phyloP scores from a whole-genome alignment of 23 tunicate genomes.

The Styela clava region DNA sequence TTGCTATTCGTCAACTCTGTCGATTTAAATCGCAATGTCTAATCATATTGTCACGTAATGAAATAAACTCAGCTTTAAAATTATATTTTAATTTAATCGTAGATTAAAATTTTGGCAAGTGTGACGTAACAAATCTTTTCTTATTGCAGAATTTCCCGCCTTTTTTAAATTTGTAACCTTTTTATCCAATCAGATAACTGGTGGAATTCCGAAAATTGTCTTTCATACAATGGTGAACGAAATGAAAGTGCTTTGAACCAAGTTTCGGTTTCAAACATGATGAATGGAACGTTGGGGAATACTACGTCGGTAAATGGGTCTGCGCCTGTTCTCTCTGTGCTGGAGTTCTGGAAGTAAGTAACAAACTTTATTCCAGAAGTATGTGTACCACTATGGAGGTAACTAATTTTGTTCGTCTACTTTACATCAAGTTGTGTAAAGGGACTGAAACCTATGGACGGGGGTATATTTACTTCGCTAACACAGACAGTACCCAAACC shows the following conservation, averaged over 20 bases:
- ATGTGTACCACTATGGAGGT: too few relatives aligned
- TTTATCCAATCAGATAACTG: slow-evolving; percentile 49
- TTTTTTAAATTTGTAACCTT: slow-evolving; percentile 11
- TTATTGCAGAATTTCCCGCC: slow-evolving; percentile 15
- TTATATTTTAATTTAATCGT: too few relatives aligned
- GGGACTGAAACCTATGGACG: too few relatives aligned
- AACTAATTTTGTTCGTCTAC: too few relatives aligned
- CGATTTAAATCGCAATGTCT: too few relatives aligned
- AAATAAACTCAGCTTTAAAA: too few relatives aligned
- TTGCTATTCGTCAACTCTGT: too few relatives aligned
- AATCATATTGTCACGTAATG: too few relatives aligned
- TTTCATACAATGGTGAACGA: slow-evolving; percentile 19
- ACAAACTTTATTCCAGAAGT: background rate
- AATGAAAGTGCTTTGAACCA: background rate
- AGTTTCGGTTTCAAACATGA: background rate
- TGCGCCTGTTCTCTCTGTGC: slow-evolving; percentile 33
- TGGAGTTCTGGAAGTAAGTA: slow-evolving; percentile 74
- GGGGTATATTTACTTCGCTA: too few relatives aligned
- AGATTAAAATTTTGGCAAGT: background rate
- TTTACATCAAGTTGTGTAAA: too few relatives aligned
- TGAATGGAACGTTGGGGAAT: background rate
- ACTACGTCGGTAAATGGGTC: background rate
- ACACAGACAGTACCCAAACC: too few relatives aligned
- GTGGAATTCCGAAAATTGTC: slow-evolving; percentile 65
- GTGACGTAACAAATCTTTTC: background rate